Evolutionary conservation across 2,113 vertebrate genomes (phyloP).

Genomic region (Chlamydotis undulata): DNA sequence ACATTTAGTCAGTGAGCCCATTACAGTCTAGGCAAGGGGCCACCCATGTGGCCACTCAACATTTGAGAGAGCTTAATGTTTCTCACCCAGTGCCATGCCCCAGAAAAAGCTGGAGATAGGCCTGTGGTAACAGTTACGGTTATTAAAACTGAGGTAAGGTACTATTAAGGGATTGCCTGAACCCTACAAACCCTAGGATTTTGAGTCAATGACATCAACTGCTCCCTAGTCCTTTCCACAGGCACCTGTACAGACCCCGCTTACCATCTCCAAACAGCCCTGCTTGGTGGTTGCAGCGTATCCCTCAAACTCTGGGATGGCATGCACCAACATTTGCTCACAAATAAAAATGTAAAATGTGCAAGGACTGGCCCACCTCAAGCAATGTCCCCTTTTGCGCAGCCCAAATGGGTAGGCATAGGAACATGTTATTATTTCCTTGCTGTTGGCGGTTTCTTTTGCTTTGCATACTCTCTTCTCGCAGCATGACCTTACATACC

Average conservation of each 20-base stretch:
- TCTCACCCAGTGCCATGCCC: neutral
- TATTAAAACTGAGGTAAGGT: neutral
- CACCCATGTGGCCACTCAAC: neutral
- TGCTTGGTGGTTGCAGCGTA: neutral
- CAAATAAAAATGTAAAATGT: neutral
- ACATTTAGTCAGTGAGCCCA: neutral
- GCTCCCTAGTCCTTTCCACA: neutral
- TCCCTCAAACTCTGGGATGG: neutral
- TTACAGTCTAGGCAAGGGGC: neutral
- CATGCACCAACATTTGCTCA: rapidly evolving
- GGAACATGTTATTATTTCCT: neutral
- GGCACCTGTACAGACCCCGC: neutral
- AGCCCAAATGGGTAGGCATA: neutral
- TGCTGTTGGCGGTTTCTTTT: neutral
- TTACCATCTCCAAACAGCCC: neutral
- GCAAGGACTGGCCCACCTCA: neutral
- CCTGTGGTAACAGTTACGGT: neutral
- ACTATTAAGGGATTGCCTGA: neutral
- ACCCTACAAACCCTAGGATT: neutral
- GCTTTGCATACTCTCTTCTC: neutral
- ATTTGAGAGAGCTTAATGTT: rapidly evolving
- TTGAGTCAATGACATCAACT: neutral
- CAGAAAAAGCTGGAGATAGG: neutral
- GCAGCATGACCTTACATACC: neutral
- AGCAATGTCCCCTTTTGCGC: neutral